These are phyloP conservation scores for Drosophila neonasuta DNA, from an alignment of 2,888 invertebrate species.

Conservation along the genomic window DNA sequence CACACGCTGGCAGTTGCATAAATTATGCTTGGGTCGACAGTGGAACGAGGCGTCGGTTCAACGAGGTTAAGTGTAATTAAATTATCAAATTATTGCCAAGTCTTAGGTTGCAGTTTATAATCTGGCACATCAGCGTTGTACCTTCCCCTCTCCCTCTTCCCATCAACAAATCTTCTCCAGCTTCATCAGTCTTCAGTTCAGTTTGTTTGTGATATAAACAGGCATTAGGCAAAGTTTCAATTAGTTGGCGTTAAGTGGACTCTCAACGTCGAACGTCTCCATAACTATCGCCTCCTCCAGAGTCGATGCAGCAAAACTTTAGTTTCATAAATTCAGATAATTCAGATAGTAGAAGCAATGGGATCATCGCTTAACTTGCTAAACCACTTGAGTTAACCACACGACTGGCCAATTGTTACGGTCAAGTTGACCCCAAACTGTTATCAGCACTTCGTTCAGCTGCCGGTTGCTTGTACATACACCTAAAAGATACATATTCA, in stretches of 20 bases:
- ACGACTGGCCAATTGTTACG: constrained; percentile 45
- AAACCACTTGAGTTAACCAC: constrained; percentile 43
- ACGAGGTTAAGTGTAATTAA: constrained; percentile 77
- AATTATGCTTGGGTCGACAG: constrained; percentile 57
- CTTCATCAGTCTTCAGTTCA: background rate
- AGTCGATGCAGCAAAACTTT: constrained; percentile 32
- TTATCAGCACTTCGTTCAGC: background rate
- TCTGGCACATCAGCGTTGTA: constrained; percentile 51
- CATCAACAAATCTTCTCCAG: background rate
- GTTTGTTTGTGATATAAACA: constrained; percentile 58
- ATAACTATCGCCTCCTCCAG: constrained; percentile 6
- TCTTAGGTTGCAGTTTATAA: constrained; percentile 78
- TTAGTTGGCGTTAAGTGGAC: constrained; percentile 67
- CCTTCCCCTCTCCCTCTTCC: background rate
- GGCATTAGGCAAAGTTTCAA: constrained; percentile 68
- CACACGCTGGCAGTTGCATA: constrained; percentile 61
- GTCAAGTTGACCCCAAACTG: constrained; percentile 23
- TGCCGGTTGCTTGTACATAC: background rate
- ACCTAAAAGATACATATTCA: background rate
- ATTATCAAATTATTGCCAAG: constrained; percentile 77
- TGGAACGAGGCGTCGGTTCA: constrained; percentile 52
- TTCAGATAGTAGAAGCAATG: background rate
- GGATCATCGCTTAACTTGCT: constrained; percentile 13
- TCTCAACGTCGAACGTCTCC: constrained; percentile 11
- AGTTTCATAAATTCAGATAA: constrained; percentile 23